phyloP scores from a whole-genome alignment of 2,797 vertebrate genomes.

The Gorsachius magnificus region DNA sequence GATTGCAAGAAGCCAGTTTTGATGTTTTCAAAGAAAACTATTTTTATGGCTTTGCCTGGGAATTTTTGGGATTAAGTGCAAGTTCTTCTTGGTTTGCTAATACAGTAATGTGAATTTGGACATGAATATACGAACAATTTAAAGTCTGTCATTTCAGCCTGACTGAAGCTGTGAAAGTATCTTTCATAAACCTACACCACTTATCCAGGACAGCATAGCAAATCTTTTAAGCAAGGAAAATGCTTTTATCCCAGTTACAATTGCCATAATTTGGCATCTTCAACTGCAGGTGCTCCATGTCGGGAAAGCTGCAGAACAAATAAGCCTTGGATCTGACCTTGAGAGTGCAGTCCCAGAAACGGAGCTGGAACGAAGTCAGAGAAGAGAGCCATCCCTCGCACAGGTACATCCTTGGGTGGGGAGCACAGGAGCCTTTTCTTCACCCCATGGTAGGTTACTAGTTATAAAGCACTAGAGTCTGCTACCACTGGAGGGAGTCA shows the following conservation, averaged over 20 bases:
- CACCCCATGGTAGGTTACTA: rapidly evolving
- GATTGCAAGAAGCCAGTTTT: neutral
- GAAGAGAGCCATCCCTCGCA: neutral
- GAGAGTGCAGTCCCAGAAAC: neutral
- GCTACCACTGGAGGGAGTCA: conserved; percentile 43
- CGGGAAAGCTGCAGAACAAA: neutral
- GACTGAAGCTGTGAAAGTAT: neutral
- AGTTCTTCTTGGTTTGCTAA: neutral
- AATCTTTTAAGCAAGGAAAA: neutral
- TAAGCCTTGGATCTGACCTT: neutral
- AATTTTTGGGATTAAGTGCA: neutral
- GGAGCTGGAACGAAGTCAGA: neutral
- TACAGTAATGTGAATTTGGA: neutral
- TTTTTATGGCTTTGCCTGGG: neutral
- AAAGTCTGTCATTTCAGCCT: neutral
- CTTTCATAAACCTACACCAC: neutral
- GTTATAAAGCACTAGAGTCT: neutral
- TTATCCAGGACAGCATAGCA: neutral
- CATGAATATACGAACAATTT: neutral
- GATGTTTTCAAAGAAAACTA: neutral
- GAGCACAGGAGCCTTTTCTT: neutral
- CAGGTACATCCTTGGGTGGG: neutral
- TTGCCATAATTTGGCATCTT: neutral
- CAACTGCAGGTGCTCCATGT: conserved; percentile 72
- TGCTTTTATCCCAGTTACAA: neutral